phyloP scores from a whole-genome alignment of 2,113 vertebrate genomes.

The Leiothrix lutea region DNA sequence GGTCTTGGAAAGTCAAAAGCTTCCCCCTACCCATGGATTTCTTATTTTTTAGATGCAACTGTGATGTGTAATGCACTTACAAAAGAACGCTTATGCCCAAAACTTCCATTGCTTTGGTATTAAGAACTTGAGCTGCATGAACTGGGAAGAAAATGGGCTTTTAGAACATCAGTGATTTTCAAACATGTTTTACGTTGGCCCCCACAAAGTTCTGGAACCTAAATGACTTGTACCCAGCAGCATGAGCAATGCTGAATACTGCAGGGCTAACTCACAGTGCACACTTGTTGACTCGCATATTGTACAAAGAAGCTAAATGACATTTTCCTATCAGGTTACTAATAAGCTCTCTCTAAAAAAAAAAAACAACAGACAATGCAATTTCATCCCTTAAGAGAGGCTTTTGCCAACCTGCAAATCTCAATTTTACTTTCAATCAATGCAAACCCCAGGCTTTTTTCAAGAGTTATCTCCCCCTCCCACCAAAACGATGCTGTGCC shows the following conservation, averaged over 20 bases:
- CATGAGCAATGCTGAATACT: not conserved
- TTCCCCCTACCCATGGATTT: not conserved
- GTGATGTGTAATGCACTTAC: rapidly evolving
- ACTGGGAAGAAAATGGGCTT: not conserved
- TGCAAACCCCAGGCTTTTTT: not conserved
- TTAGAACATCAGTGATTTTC: not conserved
- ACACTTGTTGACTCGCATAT: not conserved
- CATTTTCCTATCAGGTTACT: not conserved
- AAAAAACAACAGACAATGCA: not conserved
- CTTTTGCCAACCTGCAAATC: not conserved
- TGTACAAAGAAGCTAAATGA: not conserved
- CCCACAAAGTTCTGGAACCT: rapidly evolving
- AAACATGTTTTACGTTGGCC: not conserved
- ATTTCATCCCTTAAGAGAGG: not conserved
- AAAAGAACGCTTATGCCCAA: not conserved
- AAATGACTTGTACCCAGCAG: not conserved
- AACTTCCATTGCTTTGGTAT: not conserved
- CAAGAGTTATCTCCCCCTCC: not conserved
- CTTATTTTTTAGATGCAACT: not conserved
- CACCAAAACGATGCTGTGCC: not conserved
- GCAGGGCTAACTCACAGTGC: not conserved
- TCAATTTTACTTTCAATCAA: not conserved
- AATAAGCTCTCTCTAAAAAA: not conserved
- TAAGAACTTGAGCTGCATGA: not conserved
- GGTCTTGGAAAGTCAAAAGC: not conserved